phyloP scores from a whole-genome alignment of 2,888 invertebrate genomes.

The Dendrolimus houi region DNA sequence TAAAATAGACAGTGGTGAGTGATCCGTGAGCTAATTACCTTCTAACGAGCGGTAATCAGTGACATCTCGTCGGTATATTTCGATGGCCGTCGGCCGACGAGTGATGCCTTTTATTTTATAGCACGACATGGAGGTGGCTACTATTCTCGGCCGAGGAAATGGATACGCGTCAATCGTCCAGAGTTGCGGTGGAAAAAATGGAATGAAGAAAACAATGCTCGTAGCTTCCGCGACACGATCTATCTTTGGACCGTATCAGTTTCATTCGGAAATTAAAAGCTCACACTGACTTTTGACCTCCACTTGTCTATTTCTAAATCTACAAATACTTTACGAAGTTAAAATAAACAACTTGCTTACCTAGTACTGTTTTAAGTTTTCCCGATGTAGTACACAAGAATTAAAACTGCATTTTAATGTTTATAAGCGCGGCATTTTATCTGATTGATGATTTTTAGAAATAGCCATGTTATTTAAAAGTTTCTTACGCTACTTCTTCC shows the following conservation, averaged over 20 bases:
- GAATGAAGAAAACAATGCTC: constrained; percentile 48
- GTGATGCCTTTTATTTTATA: constrained; percentile 71
- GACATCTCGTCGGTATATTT: constrained; percentile 56
- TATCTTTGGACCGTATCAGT: constrained; percentile 56
- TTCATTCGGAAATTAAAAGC: constrained; percentile 23
- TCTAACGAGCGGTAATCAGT: constrained; percentile 69
- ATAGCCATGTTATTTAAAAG: too few species aligned
- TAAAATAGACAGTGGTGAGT: constrained; percentile 61
- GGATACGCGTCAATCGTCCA: constrained; percentile 68
- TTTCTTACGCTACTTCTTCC: too few species aligned
- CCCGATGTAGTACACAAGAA: too few species aligned
- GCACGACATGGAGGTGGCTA: constrained; percentile 35
- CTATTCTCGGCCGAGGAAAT: constrained; percentile 67
- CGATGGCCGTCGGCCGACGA: constrained; percentile 54
- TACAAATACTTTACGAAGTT: too few species aligned
- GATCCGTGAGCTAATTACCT: constrained; percentile 71
- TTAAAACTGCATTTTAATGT: too few species aligned
- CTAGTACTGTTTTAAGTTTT: too few species aligned
- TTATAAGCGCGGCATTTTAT: too few species aligned
- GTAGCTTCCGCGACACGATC: constrained; percentile 44
- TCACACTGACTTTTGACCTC: constrained; percentile 3
- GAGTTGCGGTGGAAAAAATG: constrained; percentile 33
- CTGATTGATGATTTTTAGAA: too few species aligned
- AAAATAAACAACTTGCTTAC: too few species aligned
- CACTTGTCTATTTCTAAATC: not conserved